Base-by-base conservation (phyloP, 2,113 vertebrate genomes). In the Alexandromys fortis region DNA sequence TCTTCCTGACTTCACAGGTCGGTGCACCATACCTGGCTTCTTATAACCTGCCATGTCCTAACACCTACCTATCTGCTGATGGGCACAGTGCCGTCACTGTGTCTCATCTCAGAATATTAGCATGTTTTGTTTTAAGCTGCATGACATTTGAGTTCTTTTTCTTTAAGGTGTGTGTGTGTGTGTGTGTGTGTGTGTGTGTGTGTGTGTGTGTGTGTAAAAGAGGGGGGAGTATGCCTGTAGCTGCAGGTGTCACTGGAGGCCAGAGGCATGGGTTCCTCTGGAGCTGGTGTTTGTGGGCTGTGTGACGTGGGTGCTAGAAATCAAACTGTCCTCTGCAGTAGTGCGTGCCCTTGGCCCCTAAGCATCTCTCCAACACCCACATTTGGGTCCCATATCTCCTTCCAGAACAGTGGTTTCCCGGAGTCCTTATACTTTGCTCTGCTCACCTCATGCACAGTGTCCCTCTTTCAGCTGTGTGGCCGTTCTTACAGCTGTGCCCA, bases 91-190 rank as follows among this genome's bases (percentile, higher is more conserved):
- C 3, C 65, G 2, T 28, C 58, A 35, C 72, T 49, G 45, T 58
- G 45, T 58, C 83, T 75, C 81, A 7, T 83, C 63, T 90, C 65
- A 79, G 70, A 92, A 49, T 55, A 28, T 92, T n/a, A 68, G 12
- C 65, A 24, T 87, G 22, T 67, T 95, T 86, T 92, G 73, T 78
- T 86, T 97, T 86, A 85, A 65, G 38, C 28, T 88, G 86, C 16
- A 0, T 91, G 83, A n/a, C 14, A 5, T 68, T 58, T 35, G 3
- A 58, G 87, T 76, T n/a, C n/a, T 93, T 92, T 89, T 81, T 78
- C 33, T 88, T 67, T 30, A 70, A 35, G 77, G 2, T 35, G 4
- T 55, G 8, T 81, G 33, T 24, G 33, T 79, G 17, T 55, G 47
- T 47, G 47, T 47, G 47, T 47, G 47, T 47, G 47, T 10, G 47